Evolutionary conservation across 2,888 invertebrate genomes (phyloP), one percentile per base, ranked within the genome.

Genomic region (Drosophila nr. fundita): DNA sequence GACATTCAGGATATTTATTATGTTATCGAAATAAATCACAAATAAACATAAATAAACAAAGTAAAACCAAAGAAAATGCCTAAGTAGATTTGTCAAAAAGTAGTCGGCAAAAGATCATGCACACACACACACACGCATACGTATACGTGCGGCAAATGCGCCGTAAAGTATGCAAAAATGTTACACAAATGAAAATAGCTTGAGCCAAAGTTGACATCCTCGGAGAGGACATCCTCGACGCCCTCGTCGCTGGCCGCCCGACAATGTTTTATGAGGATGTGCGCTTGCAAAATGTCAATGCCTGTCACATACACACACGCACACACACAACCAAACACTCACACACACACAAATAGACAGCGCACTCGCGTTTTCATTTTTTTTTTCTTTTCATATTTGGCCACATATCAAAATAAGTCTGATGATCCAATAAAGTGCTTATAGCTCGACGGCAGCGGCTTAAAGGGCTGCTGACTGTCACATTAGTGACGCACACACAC

Each of bases 361-460:
- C 38, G 32, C 36, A 59, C 27, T 53, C 67, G 36, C 21, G 29
- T 34, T 30, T 11, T 27, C 13, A 15, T 42, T 54, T 50, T 29
- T 13, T 27, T 30, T 36, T 53, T 6, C 45, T 49, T 70, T 42
- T 67, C 74, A 66, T 85, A 72, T 85, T 80, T 76, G 84, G 86
- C 78, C 86, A 80, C 88, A 90, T 89, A 85, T 85, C 90, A 89
- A 83, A 88, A 85, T 85, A 85, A 89, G 85, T 85, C 85, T 89
- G 91, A 90, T 90, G 90, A 91, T 91, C 90, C 91, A 90, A 91
- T 90, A 91, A 91, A 88, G 79, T 87, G 80, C 90, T 90, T 88
- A 86, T 73, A 80, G 80, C 85, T 90, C 81, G 73, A 75, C 88
- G 81, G 83, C 74, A 75, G 77, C 81, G 79, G 90, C 91, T 90